Evolutionary conservation across 2,888 invertebrate species (phyloP).

Genomic region (Escarpia spicata): DNA sequence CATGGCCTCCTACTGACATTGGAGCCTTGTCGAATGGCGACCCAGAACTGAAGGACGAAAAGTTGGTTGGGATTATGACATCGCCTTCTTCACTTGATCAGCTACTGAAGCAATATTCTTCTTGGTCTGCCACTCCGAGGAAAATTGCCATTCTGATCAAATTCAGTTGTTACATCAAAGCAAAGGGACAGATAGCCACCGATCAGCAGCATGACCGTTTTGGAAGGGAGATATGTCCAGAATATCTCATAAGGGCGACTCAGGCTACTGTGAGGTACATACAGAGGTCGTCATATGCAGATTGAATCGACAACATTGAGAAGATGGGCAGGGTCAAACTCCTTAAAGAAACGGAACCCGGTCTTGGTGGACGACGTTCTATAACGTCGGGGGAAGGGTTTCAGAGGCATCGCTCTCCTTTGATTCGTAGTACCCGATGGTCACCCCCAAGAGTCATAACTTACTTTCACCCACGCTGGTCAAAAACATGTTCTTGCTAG

Average conservation of each 20-base stretch:
- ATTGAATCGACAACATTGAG: no score
- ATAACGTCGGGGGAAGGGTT: no score
- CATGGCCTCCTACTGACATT: no score
- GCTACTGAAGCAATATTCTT: background rate
- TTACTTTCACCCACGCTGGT: constrained; percentile 20
- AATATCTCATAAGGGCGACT: background rate
- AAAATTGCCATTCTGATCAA: background rate
- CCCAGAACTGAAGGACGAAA: background rate
- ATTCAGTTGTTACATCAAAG: background rate
- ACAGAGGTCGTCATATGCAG: no score
- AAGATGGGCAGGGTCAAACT: no score
- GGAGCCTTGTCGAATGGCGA: background rate
- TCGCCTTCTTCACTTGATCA: background rate
- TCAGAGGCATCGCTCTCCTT: no score
- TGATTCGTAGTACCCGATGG: no score
- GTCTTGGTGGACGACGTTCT: no score
- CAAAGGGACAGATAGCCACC: background rate
- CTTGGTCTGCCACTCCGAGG: background rate
- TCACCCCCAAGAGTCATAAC: background rate
- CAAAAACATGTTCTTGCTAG: constrained; percentile 13
- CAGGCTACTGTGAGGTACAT: background rate
- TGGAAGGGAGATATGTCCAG: background rate
- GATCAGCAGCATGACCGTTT: background rate
- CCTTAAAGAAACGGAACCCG: no score
- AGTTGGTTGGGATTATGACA: background rate